phyloP scores from a whole-genome alignment of 1,140 invertebrate species.

The Drosophila asahinai region DNA sequence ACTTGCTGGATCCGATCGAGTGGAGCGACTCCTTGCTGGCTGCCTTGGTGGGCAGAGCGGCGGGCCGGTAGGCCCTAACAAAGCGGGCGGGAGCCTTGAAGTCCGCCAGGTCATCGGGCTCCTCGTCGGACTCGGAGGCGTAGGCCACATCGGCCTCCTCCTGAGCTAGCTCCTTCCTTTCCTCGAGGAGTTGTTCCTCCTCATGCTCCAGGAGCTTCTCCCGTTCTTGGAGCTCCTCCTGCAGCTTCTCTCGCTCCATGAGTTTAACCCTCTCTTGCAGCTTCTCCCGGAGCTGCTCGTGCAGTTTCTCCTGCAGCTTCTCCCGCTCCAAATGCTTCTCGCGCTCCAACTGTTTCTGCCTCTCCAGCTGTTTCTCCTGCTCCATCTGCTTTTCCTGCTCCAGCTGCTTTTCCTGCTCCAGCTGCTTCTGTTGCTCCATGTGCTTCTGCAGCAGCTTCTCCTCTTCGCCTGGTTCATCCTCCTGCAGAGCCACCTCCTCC shows the following conservation, averaged over 20 bases:
- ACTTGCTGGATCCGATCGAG: conserved; percentile 54
- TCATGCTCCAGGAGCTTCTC: not conserved
- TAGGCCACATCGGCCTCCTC: conserved; percentile 70
- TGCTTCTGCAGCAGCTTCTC: not conserved
- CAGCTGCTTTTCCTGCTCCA: conserved; percentile 1
- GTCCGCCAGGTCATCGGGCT: conserved; percentile 43
- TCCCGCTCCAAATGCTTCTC: conserved; percentile 7
- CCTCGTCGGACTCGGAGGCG: conserved; percentile 70
- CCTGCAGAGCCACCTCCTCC: conserved; percentile 35
- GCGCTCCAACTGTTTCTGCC: not conserved
- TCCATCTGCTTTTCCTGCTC: not conserved
- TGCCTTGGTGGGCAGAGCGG: conserved; percentile 28
- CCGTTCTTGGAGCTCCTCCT: not conserved
- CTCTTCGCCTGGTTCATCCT: not conserved
- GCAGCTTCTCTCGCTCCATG: conserved; percentile 5
- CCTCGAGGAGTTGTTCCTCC: not conserved
- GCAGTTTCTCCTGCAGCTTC: conserved; percentile 18
- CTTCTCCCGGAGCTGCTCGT: conserved; percentile 14
- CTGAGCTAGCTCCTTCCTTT: not conserved
- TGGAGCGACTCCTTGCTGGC: conserved; percentile 76
- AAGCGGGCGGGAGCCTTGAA: conserved; percentile 79
- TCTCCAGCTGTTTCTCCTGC: not conserved
- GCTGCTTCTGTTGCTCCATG: not conserved
- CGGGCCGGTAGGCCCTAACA: conserved; percentile 72
- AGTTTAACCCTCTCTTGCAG: conserved; percentile 19